Percentiles rank a stretch among this genome's conserved stretches.
Conservation (phyloP, 23 tunicate genomes). For the Trididemnum clinides region DNA sequence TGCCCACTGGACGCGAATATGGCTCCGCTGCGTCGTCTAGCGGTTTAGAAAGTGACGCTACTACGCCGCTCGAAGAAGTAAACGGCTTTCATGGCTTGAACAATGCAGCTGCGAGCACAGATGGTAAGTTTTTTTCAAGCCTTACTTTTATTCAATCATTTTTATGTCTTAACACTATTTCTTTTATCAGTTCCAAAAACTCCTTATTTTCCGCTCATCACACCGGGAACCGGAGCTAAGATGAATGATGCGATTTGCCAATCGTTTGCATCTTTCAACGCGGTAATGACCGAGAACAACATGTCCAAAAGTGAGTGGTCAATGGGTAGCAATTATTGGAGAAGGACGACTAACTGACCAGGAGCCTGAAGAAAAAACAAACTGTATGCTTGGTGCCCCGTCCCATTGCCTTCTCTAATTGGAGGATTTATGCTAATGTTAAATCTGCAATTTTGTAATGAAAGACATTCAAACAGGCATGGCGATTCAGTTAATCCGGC, state of each 20-base stretch:
- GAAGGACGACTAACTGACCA: no score
- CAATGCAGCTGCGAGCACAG: background rate
- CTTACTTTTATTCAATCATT: background rate
- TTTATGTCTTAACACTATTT: background rate
- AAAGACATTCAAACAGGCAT: no score
- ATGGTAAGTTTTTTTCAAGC: background rate
- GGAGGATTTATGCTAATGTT: no score
- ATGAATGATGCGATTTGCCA: conserved; percentile 85
- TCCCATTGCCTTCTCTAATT: no score
- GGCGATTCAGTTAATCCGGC: no score
- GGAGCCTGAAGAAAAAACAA: no score
- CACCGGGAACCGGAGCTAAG: conserved; percentile 95
- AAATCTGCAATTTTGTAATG: no score
- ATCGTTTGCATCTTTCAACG: conserved; percentile 61
- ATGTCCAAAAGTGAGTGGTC: conserved; percentile 79
- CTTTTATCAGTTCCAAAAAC: conserved; percentile 65
- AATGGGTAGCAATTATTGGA: no score
- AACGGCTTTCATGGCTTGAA: background rate
- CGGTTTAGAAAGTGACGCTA: conserved; percentile 55
- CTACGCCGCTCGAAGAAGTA: conserved; percentile 75
- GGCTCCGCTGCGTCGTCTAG: conserved; percentile 69
- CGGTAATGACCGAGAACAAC: conserved; percentile 57
- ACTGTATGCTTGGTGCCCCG: no score
- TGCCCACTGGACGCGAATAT: conserved; percentile 89
- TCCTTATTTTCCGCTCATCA: conserved; percentile 78